A percentile compares a stretch with the other conserved stretches of the same genome.
Evolutionary conservation across 2,797 vertebrate genomes (phyloP).

Genomic region (Siniperca obscura): DNA sequence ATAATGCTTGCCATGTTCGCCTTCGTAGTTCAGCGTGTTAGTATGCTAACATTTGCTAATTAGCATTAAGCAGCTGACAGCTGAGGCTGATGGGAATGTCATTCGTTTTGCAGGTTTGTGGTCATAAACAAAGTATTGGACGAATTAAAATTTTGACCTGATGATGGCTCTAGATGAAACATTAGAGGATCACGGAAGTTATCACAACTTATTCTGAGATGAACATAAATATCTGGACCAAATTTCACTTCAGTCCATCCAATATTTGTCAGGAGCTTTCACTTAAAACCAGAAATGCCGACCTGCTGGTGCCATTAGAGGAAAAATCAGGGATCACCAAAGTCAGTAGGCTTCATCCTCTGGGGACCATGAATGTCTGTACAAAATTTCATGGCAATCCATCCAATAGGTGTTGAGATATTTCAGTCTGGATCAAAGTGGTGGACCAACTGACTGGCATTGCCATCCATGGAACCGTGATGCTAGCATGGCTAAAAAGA

Average conservation of each 20-base stretch:
- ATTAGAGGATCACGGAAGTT: not conserved
- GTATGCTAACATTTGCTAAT: slow-evolving; percentile 6
- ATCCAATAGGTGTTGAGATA: not conserved
- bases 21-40: not conserved
- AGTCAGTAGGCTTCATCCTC: not conserved
- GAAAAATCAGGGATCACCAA: not conserved
- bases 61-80: not conserved
- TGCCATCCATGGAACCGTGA: not conserved
- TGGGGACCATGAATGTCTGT: not conserved
- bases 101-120: not conserved
- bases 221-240: not conserved
- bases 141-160: not conserved
- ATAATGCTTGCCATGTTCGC: not conserved
- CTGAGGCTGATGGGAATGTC: not conserved
- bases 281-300: not conserved
- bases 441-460: not conserved
- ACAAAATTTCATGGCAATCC: not conserved
- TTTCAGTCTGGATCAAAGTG: not conserved
- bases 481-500: not conserved
- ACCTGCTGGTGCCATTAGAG: not conserved
- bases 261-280: not conserved
- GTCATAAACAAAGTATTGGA: not conserved
- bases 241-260: not conserved
- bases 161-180: not conserved
- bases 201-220: not conserved